Evolutionary conservation across 1,140 invertebrate genomes (phyloP), one percentile per base, ranked within the genome.

Genomic region (Zaprionus lachaisei): DNA sequence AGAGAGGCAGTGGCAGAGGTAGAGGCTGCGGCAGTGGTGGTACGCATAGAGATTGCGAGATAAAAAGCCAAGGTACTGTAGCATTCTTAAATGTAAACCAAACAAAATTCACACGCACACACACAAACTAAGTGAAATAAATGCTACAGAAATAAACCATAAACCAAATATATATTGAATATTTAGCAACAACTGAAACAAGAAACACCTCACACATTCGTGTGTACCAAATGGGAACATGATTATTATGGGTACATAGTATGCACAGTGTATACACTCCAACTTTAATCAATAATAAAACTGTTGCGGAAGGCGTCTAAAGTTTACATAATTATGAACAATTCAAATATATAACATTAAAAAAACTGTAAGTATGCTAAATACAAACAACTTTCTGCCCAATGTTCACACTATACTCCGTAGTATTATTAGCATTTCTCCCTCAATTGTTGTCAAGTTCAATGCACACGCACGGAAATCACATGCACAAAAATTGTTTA

Each of bases 91-190:
- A 73, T 84, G 85, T 80, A 90, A 84, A 79, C 74, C 75, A 90
- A 90, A 90, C 83, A 87, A 86, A 83, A 47, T 17, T 47, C 41
- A 7, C 37, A 38, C 37, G 4, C 41, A 44, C 41, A 87, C 65
- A 77, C 84, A 71, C 61, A 61, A 65, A 44, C 15, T 17, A n/a
- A 17, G 41, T 17, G n/a, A 86, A 87, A 83, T 77, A 83, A 81
- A 67, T 79, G 77, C 66, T 80, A 80, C 77, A 63, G 55, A 89
- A 89, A 89, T 89, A 90, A 89, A 69, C 80, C 78, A 89, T 81
- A 89, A 89, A 81, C 61, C 64, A 57, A 76, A 89, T 68, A 74
- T 72, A 75, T 80, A 79, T 69, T 37, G 60, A 72, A 66, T 67
- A 75, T 74, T 54, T 74, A 64, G 65, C 75, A 74, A 67, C 60